phyloP scores from a whole-genome alignment of 2,888 invertebrate genomes.

The Alviniconcha strummeri region DNA sequence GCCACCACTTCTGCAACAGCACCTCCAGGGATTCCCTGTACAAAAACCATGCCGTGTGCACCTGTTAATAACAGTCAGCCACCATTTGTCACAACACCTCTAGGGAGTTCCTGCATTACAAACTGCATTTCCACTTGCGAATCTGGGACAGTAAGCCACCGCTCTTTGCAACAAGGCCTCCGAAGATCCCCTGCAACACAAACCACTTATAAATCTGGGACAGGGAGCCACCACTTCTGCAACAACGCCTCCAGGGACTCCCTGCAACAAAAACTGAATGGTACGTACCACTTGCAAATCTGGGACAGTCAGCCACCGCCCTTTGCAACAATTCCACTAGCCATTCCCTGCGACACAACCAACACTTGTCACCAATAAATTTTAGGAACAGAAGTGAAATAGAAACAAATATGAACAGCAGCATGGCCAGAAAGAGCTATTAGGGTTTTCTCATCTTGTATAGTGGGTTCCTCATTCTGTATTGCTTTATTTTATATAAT shows the following conservation, averaged over 20 bases:
- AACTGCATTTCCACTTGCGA: too few species aligned
- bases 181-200: slow-evolving; percentile 83
- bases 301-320: slow-evolving; percentile 97
- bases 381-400: too few species aligned
- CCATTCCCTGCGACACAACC: slow-evolving; percentile 80
- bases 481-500: too few species aligned
- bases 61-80: too few species aligned
- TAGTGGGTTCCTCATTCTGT: too few species aligned
- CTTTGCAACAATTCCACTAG: slow-evolving; percentile 91
- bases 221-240: slow-evolving; percentile 96
- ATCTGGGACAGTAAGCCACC: slow-evolving; percentile 95
- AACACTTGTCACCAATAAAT: too few species aligned
- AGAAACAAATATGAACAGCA: too few species aligned
- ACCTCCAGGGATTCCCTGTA: slow-evolving; percentile 90
- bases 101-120: slow-evolving; percentile 83
- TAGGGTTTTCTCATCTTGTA: too few species aligned
- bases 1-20: slow-evolving; percentile 93
- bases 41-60: too few species aligned
- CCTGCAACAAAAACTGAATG: slow-evolving; percentile 71
- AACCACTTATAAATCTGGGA: slow-evolving; percentile 78
- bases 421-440: too few species aligned
- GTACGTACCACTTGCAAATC: too few species aligned
- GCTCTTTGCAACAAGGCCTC: slow-evolving; percentile 93
- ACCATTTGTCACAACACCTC: slow-evolving; percentile 92
- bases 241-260: slow-evolving; percentile 92